These are phyloP conservation scores for Nomada goodeniana DNA, from an alignment of 2,888 invertebrate species.

Conservation along the genomic window DNA sequence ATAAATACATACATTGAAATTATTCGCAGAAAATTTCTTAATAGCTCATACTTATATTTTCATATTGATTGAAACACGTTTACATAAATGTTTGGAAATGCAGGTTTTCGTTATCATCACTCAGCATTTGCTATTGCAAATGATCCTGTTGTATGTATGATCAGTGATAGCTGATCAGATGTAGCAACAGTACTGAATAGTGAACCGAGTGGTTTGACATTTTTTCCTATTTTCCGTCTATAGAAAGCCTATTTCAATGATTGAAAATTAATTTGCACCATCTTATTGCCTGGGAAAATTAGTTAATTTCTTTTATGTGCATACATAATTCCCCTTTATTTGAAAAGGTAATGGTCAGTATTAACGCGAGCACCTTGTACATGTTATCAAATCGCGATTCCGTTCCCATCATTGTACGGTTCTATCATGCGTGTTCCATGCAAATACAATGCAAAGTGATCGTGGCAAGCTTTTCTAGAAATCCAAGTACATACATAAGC, in stretches of 20 bases:
- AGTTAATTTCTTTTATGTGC: not conserved
- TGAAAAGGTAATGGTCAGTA: not conserved
- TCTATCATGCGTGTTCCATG: conserved; percentile 41
- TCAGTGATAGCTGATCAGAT: too few relatives aligned
- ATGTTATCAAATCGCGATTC: not conserved
- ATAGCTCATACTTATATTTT: conserved; percentile 15
- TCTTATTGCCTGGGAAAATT: not conserved
- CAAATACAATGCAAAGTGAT: conserved; percentile 28
- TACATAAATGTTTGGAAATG: not conserved
- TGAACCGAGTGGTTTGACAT: not conserved
- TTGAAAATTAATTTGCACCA: too few relatives aligned
- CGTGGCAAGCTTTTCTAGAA: conserved; percentile 21
- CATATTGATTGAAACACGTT: conserved; percentile 7
- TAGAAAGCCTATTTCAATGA: too few relatives aligned
- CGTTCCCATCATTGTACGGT: conserved; percentile 32
- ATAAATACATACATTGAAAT: not conserved
- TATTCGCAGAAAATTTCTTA: conserved; percentile 29
- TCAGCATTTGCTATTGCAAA: not conserved
- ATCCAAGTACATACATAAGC: not conserved
- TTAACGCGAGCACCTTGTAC: not conserved
- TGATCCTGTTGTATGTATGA: not conserved
- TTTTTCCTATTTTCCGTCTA: not conserved
- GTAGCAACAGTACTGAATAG: not conserved
- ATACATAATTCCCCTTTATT: too few relatives aligned
- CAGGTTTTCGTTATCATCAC: not conserved